Evolutionary conservation across 2,888 invertebrate genomes (phyloP).

Genomic region (Itoplectis maculator): DNA sequence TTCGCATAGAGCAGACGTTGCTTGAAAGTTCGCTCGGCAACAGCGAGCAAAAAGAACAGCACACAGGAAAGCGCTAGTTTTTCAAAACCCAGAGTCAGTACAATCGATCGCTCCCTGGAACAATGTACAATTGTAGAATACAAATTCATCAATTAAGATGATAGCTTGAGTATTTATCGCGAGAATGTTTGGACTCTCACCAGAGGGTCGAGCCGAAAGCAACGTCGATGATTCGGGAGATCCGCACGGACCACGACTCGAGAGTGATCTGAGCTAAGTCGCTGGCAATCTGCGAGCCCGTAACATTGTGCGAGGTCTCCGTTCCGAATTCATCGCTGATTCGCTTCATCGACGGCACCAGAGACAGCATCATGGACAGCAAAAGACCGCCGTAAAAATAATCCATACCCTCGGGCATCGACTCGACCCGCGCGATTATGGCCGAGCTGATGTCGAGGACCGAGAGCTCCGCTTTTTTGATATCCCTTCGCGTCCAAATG

Average conservation of each 20-base stretch:
- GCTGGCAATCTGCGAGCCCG: conserved; percentile 70
- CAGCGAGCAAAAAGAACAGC: conserved; percentile 95
- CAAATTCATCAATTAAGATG: conserved; percentile 10
- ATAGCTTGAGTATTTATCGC: not conserved
- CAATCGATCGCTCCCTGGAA: conserved; percentile 89
- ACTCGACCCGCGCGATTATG: conserved; percentile 96
- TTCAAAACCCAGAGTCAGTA: conserved; percentile 89
- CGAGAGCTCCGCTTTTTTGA: conserved; percentile 96
- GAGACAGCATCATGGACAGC: conserved; percentile 87
- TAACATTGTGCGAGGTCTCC: conserved; percentile 79
- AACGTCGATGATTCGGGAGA: conserved; percentile 80
- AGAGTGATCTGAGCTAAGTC: conserved; percentile 77
- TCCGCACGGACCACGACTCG: conserved; percentile 75
- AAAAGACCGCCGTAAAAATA: conserved; percentile 90
- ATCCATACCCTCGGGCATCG: conserved; percentile 91
- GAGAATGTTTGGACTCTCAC: conserved; percentile 78
- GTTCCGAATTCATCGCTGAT: conserved; percentile 82
- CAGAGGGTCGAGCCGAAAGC: conserved; percentile 85
- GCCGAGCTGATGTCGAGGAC: conserved; percentile 97
- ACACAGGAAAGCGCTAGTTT: conserved; percentile 90
- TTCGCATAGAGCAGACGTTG: conserved; percentile 98
- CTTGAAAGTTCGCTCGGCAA: conserved; percentile 97
- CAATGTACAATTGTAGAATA: conserved; percentile 44
- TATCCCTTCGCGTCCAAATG: conserved; percentile 96
- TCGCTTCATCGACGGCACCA: conserved; percentile 88